Percentiles rank a stretch among this genome's conserved stretches.
phyloP scores from a whole-genome alignment of 2,113 vertebrate species.

The Corythornis cristatus region DNA sequence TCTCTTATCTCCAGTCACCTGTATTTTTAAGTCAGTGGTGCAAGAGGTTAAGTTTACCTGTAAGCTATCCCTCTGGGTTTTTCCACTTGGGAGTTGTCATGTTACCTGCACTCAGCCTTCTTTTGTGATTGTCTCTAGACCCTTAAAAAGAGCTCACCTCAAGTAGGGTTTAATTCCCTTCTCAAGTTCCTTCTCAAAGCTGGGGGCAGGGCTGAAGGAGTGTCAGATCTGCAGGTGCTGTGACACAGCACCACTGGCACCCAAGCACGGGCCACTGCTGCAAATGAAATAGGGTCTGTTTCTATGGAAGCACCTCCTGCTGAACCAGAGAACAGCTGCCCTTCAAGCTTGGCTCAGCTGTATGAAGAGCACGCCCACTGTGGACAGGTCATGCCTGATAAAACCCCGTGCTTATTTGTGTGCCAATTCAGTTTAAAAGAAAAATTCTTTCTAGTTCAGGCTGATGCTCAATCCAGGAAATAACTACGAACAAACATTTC shows the following conservation, averaged over 20 bases:
- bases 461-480: slow-evolving; percentile 16
- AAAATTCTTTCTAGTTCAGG: not conserved
- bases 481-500: slow-evolving; percentile 23
- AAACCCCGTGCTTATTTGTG: not conserved
- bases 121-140: not conserved
- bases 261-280: not conserved
- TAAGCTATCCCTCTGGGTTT: not conserved
- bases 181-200: not conserved
- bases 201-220: not conserved
- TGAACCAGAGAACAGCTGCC: not conserved
- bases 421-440: slow-evolving; percentile 16
- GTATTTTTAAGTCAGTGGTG: not conserved
- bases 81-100: not conserved
- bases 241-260: not conserved
- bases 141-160: not conserved
- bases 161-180: not conserved
- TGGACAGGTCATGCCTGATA: not conserved
- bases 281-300: not conserved
- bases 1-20: not conserved
- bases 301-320: not conserved
- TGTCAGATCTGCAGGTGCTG: not conserved
- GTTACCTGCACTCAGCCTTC: not conserved
- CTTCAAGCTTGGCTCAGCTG: not conserved
- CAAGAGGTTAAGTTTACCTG: not conserved
- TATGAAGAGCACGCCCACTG: not conserved